Percentiles rank a stretch among this genome's conserved stretches.
These are phyloP conservation scores for Sesia bembeciformis DNA, from an alignment of 2,888 invertebrate species.

Conservation along the genomic window DNA sequence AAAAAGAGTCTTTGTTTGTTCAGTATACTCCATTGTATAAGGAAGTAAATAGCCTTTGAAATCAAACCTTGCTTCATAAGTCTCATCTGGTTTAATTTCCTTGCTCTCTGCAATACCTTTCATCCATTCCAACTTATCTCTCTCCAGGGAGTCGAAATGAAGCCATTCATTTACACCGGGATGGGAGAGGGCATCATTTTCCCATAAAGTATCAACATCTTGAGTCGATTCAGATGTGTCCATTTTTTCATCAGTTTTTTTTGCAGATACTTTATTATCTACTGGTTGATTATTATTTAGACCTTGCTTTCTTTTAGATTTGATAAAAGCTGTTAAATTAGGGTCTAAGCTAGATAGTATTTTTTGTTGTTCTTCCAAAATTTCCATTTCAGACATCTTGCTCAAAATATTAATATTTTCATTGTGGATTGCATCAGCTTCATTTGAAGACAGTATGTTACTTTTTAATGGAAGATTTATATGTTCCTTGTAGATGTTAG, in stretches of 20 bases:
- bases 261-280: constrained; percentile 11
- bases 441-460: constrained; percentile 58
- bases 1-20: constrained; percentile 79
- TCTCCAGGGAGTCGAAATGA: constrained; percentile 89
- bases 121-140: constrained; percentile 93
- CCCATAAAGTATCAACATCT: constrained; percentile 44
- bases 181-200: constrained; percentile 74
- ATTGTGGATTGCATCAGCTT: constrained; percentile 78
- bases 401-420: constrained; percentile 81
- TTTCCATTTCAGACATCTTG: constrained; percentile 82
- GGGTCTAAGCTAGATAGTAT: constrained; percentile 78
- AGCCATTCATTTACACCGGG: constrained; percentile 83
- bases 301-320: constrained; percentile 37
- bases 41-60: constrained; percentile 86
- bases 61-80: constrained; percentile 88
- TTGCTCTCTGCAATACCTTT: constrained; percentile 76
- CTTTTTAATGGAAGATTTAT: constrained; percentile 46
- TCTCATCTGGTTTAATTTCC: constrained; percentile 68
- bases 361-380: constrained; percentile 81
- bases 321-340: constrained; percentile 78
- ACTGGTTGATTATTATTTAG: not conserved
- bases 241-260: constrained; percentile 24
- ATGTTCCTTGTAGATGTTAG: constrained; percentile 2
- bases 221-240: constrained; percentile 23
- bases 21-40: constrained; percentile 75